A percentile compares a stretch with the other conserved stretches of the same genome.
phyloP scores from a whole-genome alignment of 1,140 invertebrate species.

The Zaprionus kolodkinae region DNA sequence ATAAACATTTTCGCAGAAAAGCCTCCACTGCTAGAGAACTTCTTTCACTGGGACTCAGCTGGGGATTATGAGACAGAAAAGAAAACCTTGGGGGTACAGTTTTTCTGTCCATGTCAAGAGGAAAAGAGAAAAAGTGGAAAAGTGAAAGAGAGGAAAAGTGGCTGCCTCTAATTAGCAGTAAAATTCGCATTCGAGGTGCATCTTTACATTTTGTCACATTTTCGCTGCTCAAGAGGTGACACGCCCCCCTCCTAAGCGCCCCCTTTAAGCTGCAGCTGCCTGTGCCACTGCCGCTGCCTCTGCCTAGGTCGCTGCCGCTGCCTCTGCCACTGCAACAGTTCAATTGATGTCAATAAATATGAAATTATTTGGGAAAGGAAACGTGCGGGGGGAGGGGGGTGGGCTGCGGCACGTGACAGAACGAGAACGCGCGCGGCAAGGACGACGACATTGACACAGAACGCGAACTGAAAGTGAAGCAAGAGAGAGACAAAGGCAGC shows the following conservation, averaged over 20 bases:
- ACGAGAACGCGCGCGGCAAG: neutral
- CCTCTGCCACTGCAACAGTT: slow-evolving; percentile 36
- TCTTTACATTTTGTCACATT: slow-evolving; percentile 29
- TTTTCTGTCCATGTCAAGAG: slow-evolving; percentile 35
- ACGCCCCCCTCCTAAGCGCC: neutral
- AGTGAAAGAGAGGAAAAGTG: neutral
- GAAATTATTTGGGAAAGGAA: slow-evolving; percentile 36
- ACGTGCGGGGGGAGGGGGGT: neutral
- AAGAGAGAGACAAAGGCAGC: slow-evolving; percentile 35
- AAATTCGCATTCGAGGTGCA: slow-evolving; percentile 14
- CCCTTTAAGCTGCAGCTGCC: neutral
- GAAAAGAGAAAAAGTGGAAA: slow-evolving; percentile 22
- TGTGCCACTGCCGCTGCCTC: slow-evolving; percentile 10
- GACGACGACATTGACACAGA: slow-evolving; percentile 67
- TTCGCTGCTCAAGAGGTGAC: slow-evolving; percentile 15
- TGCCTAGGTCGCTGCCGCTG: slow-evolving; percentile 10
- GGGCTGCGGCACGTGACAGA: neutral
- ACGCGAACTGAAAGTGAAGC: slow-evolving; percentile 61
- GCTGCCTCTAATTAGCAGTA: slow-evolving; percentile 45
- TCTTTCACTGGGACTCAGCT: neutral
- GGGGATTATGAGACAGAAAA: slow-evolving; percentile 2
- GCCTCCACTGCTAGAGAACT: neutral
- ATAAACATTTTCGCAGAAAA: slow-evolving; percentile 1
- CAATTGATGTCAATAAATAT: slow-evolving; percentile 53
- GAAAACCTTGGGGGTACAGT: slow-evolving; percentile 20